phyloP scores from a whole-genome alignment of 2,113 vertebrate species.

The Hypanus sabinus region DNA sequence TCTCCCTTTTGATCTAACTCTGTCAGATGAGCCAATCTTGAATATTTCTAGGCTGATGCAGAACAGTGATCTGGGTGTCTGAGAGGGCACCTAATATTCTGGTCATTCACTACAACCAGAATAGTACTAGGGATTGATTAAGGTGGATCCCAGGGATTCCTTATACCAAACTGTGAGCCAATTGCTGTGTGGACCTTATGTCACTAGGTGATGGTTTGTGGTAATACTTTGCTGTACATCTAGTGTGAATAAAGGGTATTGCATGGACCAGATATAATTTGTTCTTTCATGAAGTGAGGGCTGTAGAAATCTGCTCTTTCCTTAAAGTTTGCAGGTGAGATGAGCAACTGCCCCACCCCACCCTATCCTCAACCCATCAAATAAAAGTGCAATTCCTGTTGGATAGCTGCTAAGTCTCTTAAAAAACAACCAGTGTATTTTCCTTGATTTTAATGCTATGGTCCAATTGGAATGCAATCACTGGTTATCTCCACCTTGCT shows the following conservation, averaged over 20 bases:
- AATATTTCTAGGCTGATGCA: background rate
- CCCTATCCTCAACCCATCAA: background rate
- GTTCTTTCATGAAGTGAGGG: slow-evolving; percentile 20
- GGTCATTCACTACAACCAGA: slow-evolving; percentile 12
- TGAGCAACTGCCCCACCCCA: background rate
- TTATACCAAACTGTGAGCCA: slow-evolving; percentile 3
- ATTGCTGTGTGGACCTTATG: slow-evolving; percentile 13
- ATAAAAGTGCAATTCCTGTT: background rate
- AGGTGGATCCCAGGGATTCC: slow-evolving; percentile 22
- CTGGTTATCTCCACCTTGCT: background rate
- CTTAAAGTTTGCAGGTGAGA: background rate
- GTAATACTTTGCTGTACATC: slow-evolving; percentile 25
- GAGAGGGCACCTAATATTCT: background rate
- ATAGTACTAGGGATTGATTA: slow-evolving; percentile 8
- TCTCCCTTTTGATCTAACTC: background rate
- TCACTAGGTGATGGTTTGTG: slow-evolving; percentile 26
- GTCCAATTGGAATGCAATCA: slow-evolving; percentile 14
- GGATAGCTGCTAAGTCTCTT: background rate
- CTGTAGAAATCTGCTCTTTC: background rate
- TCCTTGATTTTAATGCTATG: too few species aligned
- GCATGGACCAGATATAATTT: slow-evolving; percentile 7
- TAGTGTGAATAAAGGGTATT: slow-evolving; percentile 7
- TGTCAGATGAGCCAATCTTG: background rate
- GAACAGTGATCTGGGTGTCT: background rate
- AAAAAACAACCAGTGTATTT: background rate